Percentiles rank a stretch among this genome's conserved stretches.
Conservation (phyloP, 1,140 invertebrate species). For the Trachymyrmex septentrionalis region DNA sequence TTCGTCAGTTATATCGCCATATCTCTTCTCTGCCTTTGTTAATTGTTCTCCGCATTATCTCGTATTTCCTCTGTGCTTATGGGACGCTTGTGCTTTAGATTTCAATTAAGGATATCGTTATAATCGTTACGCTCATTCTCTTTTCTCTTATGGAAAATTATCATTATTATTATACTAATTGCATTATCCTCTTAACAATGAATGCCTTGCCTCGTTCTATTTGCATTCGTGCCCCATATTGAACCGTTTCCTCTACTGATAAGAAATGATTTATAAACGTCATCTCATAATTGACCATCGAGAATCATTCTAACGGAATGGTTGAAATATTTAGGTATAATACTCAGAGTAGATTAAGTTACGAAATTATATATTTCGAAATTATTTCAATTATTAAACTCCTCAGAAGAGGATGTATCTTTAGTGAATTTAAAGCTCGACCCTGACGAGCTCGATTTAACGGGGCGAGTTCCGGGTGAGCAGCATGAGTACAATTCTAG, state of each 20-base stretch:
- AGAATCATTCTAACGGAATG: background rate
- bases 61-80: slow-evolving; percentile 2
- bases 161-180: slow-evolving; percentile 50
- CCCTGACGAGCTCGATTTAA: slow-evolving; percentile 74
- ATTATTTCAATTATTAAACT: background rate
- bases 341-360: background rate
- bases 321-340: background rate
- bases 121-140: slow-evolving; percentile 20
- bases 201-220: background rate
- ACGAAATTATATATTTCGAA: background rate
- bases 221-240: background rate
- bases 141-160: slow-evolving; percentile 35
- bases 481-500: slow-evolving; percentile 69
- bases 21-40: slow-evolving; percentile 5
- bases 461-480: slow-evolving; percentile 67
- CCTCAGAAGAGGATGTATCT: background rate
- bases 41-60: slow-evolving; percentile 34
- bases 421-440: slow-evolving; percentile 60
- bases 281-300: background rate
- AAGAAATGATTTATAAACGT: background rate
- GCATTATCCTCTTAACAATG: background rate
- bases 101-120: slow-evolving; percentile 48
- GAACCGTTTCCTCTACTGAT: background rate
- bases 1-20: background rate
- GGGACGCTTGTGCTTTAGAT: slow-evolving; percentile 11